A percentile compares a stretch with the other conserved stretches of the same genome.
phyloP scores from a whole-genome alignment of 2,113 vertebrate genomes.

The Phaethornis superciliosus region DNA sequence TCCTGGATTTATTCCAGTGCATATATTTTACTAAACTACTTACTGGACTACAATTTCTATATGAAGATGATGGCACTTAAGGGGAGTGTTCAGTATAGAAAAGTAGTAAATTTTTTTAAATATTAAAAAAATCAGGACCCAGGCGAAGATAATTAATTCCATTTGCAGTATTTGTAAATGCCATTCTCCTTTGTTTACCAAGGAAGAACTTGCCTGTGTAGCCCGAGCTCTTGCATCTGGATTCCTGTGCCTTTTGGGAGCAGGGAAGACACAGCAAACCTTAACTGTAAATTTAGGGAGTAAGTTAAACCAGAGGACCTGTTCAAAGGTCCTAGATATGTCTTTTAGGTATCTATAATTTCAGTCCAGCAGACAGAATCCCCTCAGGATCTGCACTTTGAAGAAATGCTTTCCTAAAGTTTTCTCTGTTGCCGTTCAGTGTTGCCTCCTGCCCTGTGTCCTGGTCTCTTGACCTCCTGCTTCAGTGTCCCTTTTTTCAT shows the following conservation, averaged over 20 bases:
- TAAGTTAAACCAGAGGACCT: background rate
- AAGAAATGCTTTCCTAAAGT: background rate
- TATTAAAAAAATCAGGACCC: background rate
- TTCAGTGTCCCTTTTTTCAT: background rate
- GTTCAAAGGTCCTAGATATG: background rate
- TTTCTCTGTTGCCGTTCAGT: background rate
- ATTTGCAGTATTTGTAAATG: background rate
- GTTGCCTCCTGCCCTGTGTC: background rate
- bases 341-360: background rate
- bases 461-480: background rate
- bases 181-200: background rate
- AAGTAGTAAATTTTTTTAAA: background rate
- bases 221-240: background rate
- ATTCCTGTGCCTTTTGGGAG: background rate
- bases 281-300: background rate
- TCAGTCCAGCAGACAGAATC: background rate
- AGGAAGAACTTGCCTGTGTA: background rate
- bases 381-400: background rate
- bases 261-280: background rate
- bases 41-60: background rate
- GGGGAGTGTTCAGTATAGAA: background rate
- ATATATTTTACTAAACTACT: background rate
- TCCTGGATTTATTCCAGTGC: background rate
- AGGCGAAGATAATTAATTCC: background rate
- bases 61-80: background rate